Evolutionary conservation across 2,797 vertebrate genomes (phyloP), one percentile per base, ranked within the genome.

Genomic region (Melanotaenia boesemani): DNA sequence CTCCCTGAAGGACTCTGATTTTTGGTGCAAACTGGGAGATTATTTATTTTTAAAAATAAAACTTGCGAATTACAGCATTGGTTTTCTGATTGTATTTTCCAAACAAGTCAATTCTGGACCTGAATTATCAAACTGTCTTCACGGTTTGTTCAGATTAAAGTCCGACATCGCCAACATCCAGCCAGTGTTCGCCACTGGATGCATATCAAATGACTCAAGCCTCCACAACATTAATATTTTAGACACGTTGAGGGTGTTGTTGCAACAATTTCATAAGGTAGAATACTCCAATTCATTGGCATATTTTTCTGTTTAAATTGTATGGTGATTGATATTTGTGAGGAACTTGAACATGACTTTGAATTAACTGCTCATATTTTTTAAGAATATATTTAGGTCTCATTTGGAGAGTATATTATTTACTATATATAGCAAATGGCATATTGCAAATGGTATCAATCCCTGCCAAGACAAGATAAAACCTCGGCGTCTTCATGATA

Each of bases 401-500:
- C 0, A 8, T 46, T 3, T 16, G 16, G 0, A 18, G 16, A 46
- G 5, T 46, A 46, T 20, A 18, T 46, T 46, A 46, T 46, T 46
- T 46, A 46, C 16, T 46, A 46, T 46, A 50, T 22, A 50, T 50
- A 22, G n/a, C n/a, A 50, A 50, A 50, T 22, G n/a, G 20, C 2
- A 10, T n/a, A 3, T 8, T 50, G 48, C 20, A 50, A 39, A 48
- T 58, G 67, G 67, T 4, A 12, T 8, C 6, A 46, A 8, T 63
- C 15, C 6, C 34, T 50, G 46, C 63, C 52, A 54, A n/a, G 0
- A 6, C 52, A 54, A n/a, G 0, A 6, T 44, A 28, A 52, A 50
- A 71, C 46, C 39, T 55, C 26, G 11, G 72, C 15, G 34, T 34
- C 57, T 68, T 48, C 48, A 36, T 15, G 57, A 37, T 28, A 16